A percentile compares a stretch with the other conserved stretches of the same genome.
Conservation (phyloP, 2,888 invertebrate species). For the Petrophora chlorosata region DNA sequence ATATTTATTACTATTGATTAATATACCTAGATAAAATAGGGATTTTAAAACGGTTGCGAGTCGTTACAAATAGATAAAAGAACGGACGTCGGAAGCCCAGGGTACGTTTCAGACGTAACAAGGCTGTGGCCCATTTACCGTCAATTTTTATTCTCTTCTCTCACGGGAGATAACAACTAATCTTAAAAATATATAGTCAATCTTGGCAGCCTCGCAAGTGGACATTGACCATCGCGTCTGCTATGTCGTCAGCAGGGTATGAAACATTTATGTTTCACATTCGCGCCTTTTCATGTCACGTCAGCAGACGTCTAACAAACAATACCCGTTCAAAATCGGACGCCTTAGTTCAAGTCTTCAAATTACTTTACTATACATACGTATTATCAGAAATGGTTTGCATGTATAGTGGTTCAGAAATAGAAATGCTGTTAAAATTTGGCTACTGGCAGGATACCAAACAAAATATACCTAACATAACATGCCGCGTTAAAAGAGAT, state of each 20-base stretch:
- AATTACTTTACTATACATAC: neutral
- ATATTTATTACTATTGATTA: too few species aligned
- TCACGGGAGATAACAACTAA: conserved; percentile 5
- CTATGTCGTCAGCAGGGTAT: conserved; percentile 51
- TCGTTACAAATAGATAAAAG: neutral
- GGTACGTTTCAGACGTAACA: conserved; percentile 1
- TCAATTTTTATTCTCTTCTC: conserved; percentile 11
- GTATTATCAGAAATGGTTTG: too few species aligned
- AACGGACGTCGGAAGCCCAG: neutral
- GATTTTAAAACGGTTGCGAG: neutral
- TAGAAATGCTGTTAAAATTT: conserved; percentile 38
- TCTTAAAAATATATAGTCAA: conserved; percentile 24
- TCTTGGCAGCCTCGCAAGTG: conserved; percentile 53
- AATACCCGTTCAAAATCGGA: conserved; percentile 15
- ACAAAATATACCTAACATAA: conserved; percentile 35
- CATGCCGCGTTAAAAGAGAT: conserved; percentile 26
- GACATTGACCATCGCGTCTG: conserved; percentile 63
- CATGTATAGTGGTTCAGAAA: too few species aligned
- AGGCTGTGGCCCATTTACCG: conserved; percentile 10
- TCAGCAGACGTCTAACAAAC: conserved; percentile 35
- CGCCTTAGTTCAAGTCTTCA: neutral
- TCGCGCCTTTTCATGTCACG: conserved; percentile 34
- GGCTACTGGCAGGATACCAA: conserved; percentile 50
- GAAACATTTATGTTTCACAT: conserved; percentile 34
- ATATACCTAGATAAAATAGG: neutral